Evolutionary conservation across 2,797 vertebrate species (phyloP).

Genomic region (Poeciliopsis gracilis): DNA sequence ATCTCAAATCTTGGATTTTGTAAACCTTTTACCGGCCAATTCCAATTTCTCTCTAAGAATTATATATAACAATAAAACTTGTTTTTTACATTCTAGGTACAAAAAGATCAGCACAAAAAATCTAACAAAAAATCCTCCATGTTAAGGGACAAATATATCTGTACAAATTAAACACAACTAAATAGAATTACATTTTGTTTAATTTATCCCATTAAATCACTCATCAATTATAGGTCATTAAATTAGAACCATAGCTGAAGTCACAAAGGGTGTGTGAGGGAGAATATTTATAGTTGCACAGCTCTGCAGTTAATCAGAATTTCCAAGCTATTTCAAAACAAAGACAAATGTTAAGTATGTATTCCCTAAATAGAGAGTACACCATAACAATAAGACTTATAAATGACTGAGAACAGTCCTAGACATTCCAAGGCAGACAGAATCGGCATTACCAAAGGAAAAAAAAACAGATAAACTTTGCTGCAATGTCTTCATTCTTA

Average conservation of each 20-base stretch:
- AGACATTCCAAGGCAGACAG: neutral
- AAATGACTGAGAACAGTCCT: neutral
- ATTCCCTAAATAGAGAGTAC: neutral
- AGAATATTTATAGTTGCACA: too few species aligned
- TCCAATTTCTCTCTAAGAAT: neutral
- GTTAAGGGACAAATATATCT: neutral
- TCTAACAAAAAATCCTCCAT: neutral
- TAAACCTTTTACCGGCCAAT: neutral
- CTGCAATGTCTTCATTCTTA: neutral
- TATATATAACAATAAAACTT: neutral
- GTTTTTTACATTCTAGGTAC: neutral
- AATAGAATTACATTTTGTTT: neutral
- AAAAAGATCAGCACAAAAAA: neutral
- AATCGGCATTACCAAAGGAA: neutral
- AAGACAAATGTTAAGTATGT: neutral
- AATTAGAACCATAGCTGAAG: neutral
- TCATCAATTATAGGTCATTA: neutral
- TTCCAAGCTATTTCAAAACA: too few species aligned
- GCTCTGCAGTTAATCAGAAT: too few species aligned
- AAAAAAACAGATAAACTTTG: neutral
- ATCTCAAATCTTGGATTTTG: neutral
- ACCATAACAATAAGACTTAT: neutral
- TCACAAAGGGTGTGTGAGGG: neutral
- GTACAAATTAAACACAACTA: neutral
- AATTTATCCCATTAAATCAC: neutral